These are phyloP conservation scores for Listronotus bonariensis DNA, from an alignment of 1,140 invertebrate genomes.

Conservation along the genomic window DNA sequence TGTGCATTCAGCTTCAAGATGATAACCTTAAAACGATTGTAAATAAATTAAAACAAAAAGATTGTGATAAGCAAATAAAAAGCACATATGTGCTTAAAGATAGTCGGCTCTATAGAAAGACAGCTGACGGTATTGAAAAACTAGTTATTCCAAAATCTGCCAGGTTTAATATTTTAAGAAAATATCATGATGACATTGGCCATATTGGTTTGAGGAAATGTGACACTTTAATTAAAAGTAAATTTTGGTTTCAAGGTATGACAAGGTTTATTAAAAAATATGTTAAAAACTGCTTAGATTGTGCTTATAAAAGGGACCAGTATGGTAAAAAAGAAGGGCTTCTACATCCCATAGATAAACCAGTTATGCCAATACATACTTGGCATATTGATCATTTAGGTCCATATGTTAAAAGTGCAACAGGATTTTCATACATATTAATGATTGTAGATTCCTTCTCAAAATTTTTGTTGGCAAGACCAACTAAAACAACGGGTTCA, in stretches of 20 bases:
- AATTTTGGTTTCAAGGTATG: conserved; percentile 28
- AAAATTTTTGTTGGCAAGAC: no score
- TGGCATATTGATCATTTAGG: no score
- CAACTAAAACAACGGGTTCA: neutral
- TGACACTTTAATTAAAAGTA: conserved; percentile 12
- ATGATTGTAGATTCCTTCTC: no score
- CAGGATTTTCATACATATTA: no score
- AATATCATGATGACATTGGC: conserved; percentile 30
- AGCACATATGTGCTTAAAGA: neutral
- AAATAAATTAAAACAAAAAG: neutral
- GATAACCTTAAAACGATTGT: neutral
- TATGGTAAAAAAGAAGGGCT: conserved; percentile 14
- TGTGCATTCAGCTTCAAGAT: conserved; percentile 7
- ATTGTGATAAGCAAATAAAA: conserved; percentile 9
- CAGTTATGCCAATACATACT: no score
- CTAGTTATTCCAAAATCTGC: conserved; percentile 6
- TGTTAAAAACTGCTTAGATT: conserved; percentile 17
- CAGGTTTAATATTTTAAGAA: conserved; percentile 14
- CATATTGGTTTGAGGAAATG: conserved; percentile 10
- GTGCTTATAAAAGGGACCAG: conserved; percentile 8
- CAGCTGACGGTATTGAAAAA: neutral
- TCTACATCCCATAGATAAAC: no score
- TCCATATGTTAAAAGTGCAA: no score
- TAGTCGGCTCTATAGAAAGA: conserved; percentile 6
- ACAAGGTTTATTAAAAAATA: conserved; percentile 28